These are phyloP conservation scores for Corticium candelabrum DNA, from an alignment of 37 sponge, comb jelly and placozoan genomes.

Conservation along the genomic window DNA sequence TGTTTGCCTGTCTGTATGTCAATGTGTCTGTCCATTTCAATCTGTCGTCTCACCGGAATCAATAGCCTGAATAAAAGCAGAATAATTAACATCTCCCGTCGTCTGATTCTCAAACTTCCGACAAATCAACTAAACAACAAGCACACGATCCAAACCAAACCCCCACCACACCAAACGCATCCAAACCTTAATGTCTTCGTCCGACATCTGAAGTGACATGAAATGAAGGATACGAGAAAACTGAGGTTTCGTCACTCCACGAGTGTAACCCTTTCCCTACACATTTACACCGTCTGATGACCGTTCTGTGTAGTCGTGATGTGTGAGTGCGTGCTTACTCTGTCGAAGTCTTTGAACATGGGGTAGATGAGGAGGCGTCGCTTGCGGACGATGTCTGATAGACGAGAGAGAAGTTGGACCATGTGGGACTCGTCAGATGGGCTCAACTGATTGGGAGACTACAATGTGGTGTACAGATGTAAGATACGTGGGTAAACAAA, in stretches of 20 bases:
- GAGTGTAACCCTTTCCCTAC: constrained; percentile 74
- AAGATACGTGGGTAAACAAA: not conserved
- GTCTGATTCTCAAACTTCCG: constrained; percentile 45
- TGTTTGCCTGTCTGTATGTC: no score
- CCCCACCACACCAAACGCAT: not conserved
- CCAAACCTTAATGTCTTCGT: constrained; percentile 56
- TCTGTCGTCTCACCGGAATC: constrained; percentile 31
- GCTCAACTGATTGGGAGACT: not conserved
- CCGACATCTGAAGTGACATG: constrained; percentile 46
- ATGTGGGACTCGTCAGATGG: constrained; percentile 35
- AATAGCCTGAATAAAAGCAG: constrained; percentile 78
- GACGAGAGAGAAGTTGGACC: constrained; percentile 34
- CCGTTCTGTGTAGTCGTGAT: no score
- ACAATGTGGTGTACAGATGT: no score
- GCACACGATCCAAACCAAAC: no score
- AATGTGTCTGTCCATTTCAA: no score
- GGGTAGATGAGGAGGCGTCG: constrained; percentile 60
- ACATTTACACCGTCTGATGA: no score
- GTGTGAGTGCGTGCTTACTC: no score
- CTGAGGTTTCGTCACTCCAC: constrained; percentile 80
- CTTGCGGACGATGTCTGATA: constrained; percentile 42
- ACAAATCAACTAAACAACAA: constrained; percentile 66
- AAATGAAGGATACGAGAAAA: constrained; percentile 68
- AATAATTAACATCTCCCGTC: constrained; percentile 68
- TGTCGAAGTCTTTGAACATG: constrained; percentile 81